Base-by-base conservation (phyloP, 1,140 invertebrate species). In the Campoletis sonorensis region DNA sequence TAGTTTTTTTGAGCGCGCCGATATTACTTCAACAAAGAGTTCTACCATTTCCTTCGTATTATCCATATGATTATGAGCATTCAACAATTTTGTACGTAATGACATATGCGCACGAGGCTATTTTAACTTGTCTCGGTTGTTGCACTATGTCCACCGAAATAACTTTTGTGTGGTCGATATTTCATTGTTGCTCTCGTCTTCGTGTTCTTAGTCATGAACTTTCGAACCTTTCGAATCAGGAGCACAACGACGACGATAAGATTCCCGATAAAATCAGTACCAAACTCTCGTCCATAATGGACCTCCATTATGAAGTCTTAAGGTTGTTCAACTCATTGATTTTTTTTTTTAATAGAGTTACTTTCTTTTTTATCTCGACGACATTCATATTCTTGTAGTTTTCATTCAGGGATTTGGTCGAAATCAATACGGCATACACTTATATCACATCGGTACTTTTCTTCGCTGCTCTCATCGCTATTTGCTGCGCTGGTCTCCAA, bases 401-500 rank as follows among this genome's bases (percentile, higher is more conserved):
- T 71, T 79, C 0, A 71, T 77, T 16, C 64, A 82, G 81, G 18
- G 81, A 82, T 15, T 21, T 82, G 18, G 61, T 30, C 26, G 49
- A 70, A 11, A 82, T 82, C 18, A 82, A 82, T 79, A 18, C 11
- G 4, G 72, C 79, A 0, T 80, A 80, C 72, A 82, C 81, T 18
- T 77, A 82, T 37, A 82, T 82, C 64, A 73, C 77, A 2, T 21
- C 77, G 71, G 18, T 82, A 21, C 61, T 82, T 13, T 82, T 80
- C 49, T 45, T 82, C 23, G 81, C 81, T 76, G 81, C 79, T 27
- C 13, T 82, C 21, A 75, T 82, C 37, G 81, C 81, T 18, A 80
- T 82, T 77, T 80, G 78, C 37, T 82, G 78, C 75, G 81, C 81
- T 61, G 79, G 79, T 26, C 79, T 82, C 64, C 71, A 79, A 77